These are phyloP conservation scores for Anas capensis DNA, from an alignment of 2,797 vertebrate genomes.

Conservation along the genomic window DNA sequence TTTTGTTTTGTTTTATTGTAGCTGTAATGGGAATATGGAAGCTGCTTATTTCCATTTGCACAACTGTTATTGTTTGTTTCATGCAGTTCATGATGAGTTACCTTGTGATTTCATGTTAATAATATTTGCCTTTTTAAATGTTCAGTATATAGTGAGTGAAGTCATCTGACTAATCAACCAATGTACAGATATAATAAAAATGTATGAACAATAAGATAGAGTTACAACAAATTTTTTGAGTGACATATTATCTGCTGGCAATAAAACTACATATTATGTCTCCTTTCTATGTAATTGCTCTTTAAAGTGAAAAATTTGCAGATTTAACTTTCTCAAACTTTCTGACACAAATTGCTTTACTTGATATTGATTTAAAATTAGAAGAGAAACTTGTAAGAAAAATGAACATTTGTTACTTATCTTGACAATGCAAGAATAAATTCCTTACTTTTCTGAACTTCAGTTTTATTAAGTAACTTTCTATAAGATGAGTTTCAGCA, in stretches of 20 bases:
- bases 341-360: conserved; percentile 54
- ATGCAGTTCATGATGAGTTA: neutral
- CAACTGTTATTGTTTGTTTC: neutral
- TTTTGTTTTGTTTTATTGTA: neutral
- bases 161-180: neutral
- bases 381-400: conserved; percentile 54
- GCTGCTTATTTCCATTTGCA: neutral
- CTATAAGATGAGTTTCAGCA: conserved; percentile 94
- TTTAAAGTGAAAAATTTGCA: conserved; percentile 52
- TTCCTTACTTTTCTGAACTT: conserved; percentile 81
- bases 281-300: conserved; percentile 52
- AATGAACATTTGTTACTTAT: conserved; percentile 31
- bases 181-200: neutral
- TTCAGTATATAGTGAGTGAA: neutral
- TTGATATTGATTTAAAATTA: conserved; percentile 58
- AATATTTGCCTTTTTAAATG: neutral
- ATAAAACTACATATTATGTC: conserved; percentile 47
- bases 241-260: conserved; percentile 38
- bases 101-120: neutral
- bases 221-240: neutral
- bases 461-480: conserved; percentile 83
- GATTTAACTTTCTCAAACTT: conserved; percentile 61
- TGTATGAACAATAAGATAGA: neutral
- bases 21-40: neutral
- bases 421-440: conserved; percentile 65